Percentiles rank a stretch among this genome's conserved stretches.
Evolutionary conservation across 2,113 vertebrate genomes (phyloP).

Genomic region (Melospiza melodia): DNA sequence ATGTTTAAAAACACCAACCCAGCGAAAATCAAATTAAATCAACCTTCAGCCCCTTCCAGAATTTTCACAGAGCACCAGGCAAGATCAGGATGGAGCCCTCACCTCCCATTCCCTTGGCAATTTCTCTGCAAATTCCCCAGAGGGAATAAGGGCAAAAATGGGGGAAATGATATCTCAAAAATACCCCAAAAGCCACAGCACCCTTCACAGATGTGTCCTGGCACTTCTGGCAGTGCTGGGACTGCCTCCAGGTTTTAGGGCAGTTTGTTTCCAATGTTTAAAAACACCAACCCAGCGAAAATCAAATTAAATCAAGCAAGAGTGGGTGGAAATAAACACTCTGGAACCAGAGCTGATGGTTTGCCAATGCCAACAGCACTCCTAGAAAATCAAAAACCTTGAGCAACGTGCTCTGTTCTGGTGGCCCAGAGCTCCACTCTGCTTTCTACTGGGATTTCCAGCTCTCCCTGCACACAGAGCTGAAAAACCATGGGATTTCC

Average conservation of each 20-base stretch:
- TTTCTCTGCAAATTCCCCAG: background rate
- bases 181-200: background rate
- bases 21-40: no score
- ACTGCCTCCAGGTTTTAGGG: background rate
- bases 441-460: background rate
- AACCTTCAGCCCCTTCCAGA: no score
- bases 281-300: background rate
- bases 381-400: background rate
- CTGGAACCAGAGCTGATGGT: background rate
- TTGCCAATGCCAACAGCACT: background rate
- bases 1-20: no score
- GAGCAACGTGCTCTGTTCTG: background rate
- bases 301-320: background rate
- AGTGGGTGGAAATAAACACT: background rate
- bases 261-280: background rate
- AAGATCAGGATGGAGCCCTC: no score
- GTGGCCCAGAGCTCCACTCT: background rate
- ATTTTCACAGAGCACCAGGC: no score
- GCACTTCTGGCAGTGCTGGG: background rate
- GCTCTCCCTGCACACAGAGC: background rate
- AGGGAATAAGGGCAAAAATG: background rate
- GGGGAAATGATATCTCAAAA: background rate
- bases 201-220: background rate
- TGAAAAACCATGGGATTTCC: background rate
- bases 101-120: no score